A percentile compares a stretch with the other conserved stretches of the same genome.
phyloP scores from a whole-genome alignment of 2,888 invertebrate genomes.

The Ophion obscuratus region DNA sequence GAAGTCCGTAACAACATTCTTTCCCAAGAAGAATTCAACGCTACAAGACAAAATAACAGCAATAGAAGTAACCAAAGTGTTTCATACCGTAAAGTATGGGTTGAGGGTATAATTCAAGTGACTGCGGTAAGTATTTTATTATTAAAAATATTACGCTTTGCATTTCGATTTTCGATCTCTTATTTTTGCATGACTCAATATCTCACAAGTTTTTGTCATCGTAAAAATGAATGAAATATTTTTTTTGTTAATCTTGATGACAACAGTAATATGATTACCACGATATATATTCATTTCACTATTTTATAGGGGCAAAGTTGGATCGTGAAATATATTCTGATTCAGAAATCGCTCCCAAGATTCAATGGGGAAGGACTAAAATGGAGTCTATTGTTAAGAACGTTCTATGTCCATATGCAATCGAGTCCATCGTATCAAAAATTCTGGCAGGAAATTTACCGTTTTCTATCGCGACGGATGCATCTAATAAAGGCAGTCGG shows the following conservation, averaged over 20 bases:
- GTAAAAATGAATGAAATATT: slow-evolving; percentile 12
- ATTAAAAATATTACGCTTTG: too few relatives aligned
- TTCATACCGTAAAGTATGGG: slow-evolving; percentile 20
- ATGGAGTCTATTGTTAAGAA: slow-evolving; percentile 48
- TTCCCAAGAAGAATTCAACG: slow-evolving; percentile 11
- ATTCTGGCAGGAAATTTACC: slow-evolving; percentile 15
- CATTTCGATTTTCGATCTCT: not conserved
- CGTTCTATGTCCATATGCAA: slow-evolving; percentile 40
- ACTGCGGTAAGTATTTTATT: slow-evolving; percentile 25
- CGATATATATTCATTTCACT: slow-evolving; percentile 9
- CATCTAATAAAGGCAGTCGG: too few relatives aligned
- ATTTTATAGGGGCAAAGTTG: slow-evolving; percentile 32
- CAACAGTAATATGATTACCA: slow-evolving; percentile 9
- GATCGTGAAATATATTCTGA: slow-evolving; percentile 43
- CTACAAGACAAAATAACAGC: slow-evolving; percentile 16
- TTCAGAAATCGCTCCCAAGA: slow-evolving; percentile 53
- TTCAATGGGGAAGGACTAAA: slow-evolving; percentile 56
- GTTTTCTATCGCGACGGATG: slow-evolving; percentile 47
- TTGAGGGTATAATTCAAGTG: slow-evolving; percentile 32
- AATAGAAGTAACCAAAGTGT: slow-evolving; percentile 15
- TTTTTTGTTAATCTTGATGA: slow-evolving; percentile 16
- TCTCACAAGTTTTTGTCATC: slow-evolving; percentile 6
- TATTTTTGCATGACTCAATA: slow-evolving; percentile 10
- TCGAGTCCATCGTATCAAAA: slow-evolving; percentile 33
- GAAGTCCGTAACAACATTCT: slow-evolving; percentile 2